Conservation (phyloP, 2,797 vertebrate species). For the Harpagifer antarcticus region DNA sequence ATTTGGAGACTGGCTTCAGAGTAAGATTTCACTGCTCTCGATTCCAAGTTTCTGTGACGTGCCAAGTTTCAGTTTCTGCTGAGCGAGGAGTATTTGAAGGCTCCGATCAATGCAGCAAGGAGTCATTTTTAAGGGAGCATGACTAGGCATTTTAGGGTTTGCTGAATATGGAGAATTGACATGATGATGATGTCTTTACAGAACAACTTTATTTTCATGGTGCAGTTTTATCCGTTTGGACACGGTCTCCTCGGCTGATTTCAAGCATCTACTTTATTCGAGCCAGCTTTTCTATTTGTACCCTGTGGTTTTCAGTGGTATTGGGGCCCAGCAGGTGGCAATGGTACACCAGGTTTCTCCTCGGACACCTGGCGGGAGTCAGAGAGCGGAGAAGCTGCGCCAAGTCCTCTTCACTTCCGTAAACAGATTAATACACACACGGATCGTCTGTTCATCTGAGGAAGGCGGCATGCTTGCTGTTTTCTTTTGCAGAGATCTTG, state of each 20-base stretch:
- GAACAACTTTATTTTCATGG: constrained; percentile 15
- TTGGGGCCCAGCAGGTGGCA: constrained; percentile 68
- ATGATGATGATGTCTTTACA: constrained; percentile 17
- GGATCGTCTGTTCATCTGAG: constrained; percentile 45
- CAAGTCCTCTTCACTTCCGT: constrained; percentile 38
- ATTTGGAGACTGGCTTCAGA: constrained; percentile 31
- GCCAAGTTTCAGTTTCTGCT: constrained; percentile 55
- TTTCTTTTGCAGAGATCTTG: constrained; percentile 11
- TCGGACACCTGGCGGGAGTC: constrained; percentile 51
- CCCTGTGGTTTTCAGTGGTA: constrained; percentile 37
- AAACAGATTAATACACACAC: constrained; percentile 38
- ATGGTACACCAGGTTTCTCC: constrained; percentile 63
- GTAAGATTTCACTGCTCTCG: constrained; percentile 45
- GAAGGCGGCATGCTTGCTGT: constrained; percentile 13
- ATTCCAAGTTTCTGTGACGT: constrained; percentile 43
- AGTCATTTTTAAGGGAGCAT: constrained; percentile 51
- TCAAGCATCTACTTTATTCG: not conserved
- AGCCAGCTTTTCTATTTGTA: constrained; percentile 32
- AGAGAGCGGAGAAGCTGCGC: constrained; percentile 27
- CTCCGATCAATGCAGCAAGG: constrained; percentile 45
- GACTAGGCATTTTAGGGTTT: constrained; percentile 50
- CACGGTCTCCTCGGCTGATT: not conserved
- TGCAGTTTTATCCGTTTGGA: constrained; percentile 13
- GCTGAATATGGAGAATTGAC: constrained; percentile 44
- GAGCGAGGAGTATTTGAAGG: constrained; percentile 38